Conservation (phyloP, 2,888 invertebrate species). For the Physocephala rufipes region DNA sequence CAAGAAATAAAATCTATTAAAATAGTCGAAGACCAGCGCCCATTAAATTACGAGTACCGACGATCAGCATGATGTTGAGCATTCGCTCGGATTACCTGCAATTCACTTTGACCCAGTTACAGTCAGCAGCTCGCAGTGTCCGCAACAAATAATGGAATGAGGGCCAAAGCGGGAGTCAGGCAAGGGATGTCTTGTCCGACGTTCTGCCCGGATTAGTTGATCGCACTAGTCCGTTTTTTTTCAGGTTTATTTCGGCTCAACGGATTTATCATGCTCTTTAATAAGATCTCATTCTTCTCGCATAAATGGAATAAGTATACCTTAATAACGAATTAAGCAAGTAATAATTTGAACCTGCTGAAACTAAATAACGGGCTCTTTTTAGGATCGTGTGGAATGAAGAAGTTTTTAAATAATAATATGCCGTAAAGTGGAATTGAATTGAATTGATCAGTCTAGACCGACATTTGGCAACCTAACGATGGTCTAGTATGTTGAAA, state of each 20-base stretch:
- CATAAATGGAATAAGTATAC: conserved; percentile 27
- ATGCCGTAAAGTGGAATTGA: no score
- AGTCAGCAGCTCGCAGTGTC: conserved; percentile 5
- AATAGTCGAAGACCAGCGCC: conserved; percentile 28
- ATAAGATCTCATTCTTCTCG: conserved; percentile 32
- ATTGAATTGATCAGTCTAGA: no score
- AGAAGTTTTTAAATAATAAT: neutral
- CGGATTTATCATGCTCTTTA: conserved; percentile 31
- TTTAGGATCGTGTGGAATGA: neutral
- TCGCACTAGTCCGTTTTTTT: neutral
- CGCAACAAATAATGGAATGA: neutral
- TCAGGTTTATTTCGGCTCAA: conserved; percentile 8
- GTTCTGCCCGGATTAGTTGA: neutral
- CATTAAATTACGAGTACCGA: conserved; percentile 13
- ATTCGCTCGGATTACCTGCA: conserved; percentile 3
- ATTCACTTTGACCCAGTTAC: conserved; percentile 31
- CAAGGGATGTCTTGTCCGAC: no score
- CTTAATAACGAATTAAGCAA: conserved; percentile 32
- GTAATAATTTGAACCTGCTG: conserved; percentile 22
- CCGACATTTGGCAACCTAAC: no score
- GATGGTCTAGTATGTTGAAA: no score
- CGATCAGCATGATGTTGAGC: conserved; percentile 21
- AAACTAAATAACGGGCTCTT: conserved; percentile 21
- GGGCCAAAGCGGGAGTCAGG: no score
- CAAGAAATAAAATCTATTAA: conserved; percentile 7